phyloP scores from a whole-genome alignment of 2,113 vertebrate species.

The Equus przewalskii region DNA sequence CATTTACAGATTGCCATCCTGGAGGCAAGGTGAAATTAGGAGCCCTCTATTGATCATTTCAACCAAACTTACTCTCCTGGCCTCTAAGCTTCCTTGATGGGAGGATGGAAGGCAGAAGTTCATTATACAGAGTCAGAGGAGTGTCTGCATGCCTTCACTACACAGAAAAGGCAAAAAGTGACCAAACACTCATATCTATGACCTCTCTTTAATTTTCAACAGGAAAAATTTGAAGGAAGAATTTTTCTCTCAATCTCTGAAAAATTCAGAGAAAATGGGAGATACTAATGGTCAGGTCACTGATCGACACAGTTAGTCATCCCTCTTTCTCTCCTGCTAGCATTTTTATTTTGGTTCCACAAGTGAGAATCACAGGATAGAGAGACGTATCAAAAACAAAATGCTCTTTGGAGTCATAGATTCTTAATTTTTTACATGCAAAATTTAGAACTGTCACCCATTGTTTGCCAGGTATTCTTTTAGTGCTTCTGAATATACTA shows the following conservation, averaged over 20 bases:
- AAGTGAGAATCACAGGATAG: background rate
- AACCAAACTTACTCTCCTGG: background rate
- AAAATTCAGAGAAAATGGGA: background rate
- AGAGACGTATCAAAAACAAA: background rate
- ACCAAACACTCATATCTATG: background rate
- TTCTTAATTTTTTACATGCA: background rate
- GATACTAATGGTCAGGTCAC: background rate
- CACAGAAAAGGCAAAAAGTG: background rate
- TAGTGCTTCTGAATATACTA: background rate
- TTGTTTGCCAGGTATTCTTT: background rate
- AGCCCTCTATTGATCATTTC: constrained; percentile 16
- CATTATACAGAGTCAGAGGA: background rate
- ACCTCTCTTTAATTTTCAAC: background rate
- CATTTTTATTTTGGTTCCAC: constrained; percentile 3
- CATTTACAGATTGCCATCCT: background rate
- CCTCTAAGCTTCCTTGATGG: background rate
- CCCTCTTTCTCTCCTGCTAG: background rate
- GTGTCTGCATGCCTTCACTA: background rate
- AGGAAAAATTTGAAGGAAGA: background rate
- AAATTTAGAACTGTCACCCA: background rate
- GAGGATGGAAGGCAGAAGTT: background rate
- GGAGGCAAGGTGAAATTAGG: constrained; percentile 46
- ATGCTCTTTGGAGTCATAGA: background rate
- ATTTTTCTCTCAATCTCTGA: background rate
- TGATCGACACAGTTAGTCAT: background rate